Conservation (phyloP, 2,888 invertebrate species). For the Nysson spinosus region DNA sequence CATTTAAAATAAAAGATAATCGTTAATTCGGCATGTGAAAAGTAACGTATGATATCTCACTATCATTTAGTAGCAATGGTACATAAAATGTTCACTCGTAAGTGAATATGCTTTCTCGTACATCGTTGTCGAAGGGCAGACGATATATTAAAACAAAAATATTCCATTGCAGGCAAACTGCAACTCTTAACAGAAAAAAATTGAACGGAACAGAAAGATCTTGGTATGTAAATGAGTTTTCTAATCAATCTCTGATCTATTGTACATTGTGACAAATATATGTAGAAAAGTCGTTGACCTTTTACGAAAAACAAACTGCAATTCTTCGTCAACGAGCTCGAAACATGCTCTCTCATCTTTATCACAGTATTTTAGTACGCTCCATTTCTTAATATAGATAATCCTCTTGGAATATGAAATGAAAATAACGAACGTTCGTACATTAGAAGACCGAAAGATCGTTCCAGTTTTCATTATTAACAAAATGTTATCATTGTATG, state of each 20-base stretch:
- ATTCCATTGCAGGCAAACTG: too few relatives aligned
- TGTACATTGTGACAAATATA: conserved; percentile 11
- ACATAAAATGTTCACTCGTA: neutral
- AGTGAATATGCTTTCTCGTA: neutral
- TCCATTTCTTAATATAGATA: conserved; percentile 40
- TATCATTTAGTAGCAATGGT: conserved; percentile 5
- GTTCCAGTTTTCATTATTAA: conserved; percentile 22
- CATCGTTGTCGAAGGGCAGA: too few relatives aligned
- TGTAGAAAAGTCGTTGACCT: conserved; percentile 21
- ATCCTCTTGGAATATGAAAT: conserved; percentile 27
- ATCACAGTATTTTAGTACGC: conserved; percentile 53
- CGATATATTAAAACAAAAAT: too few relatives aligned
- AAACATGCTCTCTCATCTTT: conserved; percentile 29
- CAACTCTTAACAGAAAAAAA: conserved; percentile 1
- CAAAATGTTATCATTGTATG: conserved; percentile 18
- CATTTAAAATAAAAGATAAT: conserved; percentile 55
- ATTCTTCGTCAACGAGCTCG: conserved; percentile 1
- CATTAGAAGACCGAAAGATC: conserved; percentile 25
- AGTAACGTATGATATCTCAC: neutral
- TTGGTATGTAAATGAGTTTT: neutral
- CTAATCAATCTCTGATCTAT: neutral
- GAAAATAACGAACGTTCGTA: conserved; percentile 8
- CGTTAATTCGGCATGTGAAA: too few relatives aligned
- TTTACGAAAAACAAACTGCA: conserved; percentile 23
- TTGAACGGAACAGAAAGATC: neutral